Evolutionary conservation across 2,113 vertebrate species (phyloP), one percentile per base, ranked within the genome.

Genomic region (Theristicus caerulescens): DNA sequence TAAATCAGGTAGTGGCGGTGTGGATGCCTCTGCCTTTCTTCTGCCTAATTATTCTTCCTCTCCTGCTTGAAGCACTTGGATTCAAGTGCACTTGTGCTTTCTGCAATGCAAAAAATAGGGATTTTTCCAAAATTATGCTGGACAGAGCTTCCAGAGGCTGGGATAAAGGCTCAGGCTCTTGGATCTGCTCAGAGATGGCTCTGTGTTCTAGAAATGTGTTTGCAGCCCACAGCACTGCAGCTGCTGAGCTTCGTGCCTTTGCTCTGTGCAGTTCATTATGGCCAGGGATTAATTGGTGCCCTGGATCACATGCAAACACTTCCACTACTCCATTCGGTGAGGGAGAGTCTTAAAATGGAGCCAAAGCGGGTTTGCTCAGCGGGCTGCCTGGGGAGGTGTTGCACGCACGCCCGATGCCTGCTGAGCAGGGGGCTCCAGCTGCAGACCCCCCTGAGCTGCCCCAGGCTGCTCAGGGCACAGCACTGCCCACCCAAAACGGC

Each of bases 161-260:
- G 16, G 58, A 64, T 62, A 76, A 81, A 72, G 36, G 16, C 29
- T 49, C 44, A 36, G 11, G 54, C 51, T 17, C 59, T 78, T 58
- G 59, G 55, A 67, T 66, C 71, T n/a, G 29, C 29, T 42, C 29
- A 6, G 44, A 4, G 1, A 22, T 16, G 42, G 17, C 58, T 80
- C 38, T 0, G 2, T 36, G 17, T 34, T 49, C 71, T 55, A 7
- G 9, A 80, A 67, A 20, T 3, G 6, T 2, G 0, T 46, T 38
- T 42, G 17, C n/a, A 34, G n/a, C 65, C 71, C 21, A 2, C 42
- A 47, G 15, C 2, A 6, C 59, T 17, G 15, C 55, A 38, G 54
- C 58, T n/a, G 54, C 46, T 16, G 46, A 15, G 42, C 52, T 49
- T 25, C 2, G 7, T 13, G n/a, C n/a, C 38, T 46, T 85, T 29